Evolutionary conservation across 2,888 invertebrate species (phyloP).

Genomic region (Linnaemya tessellans): DNA sequence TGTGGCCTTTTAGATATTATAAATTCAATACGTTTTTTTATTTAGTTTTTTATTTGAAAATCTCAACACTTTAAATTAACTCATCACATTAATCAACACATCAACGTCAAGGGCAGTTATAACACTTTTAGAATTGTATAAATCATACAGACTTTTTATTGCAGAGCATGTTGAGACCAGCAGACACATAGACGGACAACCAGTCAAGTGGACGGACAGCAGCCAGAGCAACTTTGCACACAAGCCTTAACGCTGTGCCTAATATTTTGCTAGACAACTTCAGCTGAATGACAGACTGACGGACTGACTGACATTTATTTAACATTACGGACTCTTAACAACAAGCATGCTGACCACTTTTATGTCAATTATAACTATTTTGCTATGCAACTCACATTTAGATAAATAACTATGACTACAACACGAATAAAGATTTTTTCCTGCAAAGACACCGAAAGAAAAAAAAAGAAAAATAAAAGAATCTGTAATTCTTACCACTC

Average conservation of each 20-base stretch:
- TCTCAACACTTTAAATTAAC: slow-evolving; percentile 70
- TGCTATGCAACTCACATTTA: slow-evolving; percentile 64
- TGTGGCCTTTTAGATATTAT: slow-evolving; percentile 10
- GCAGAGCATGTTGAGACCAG: slow-evolving; percentile 9
- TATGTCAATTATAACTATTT: slow-evolving; percentile 69
- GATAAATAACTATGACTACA: slow-evolving; percentile 31
- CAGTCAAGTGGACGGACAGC: not conserved
- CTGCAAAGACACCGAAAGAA: not conserved
- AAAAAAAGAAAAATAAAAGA: not conserved
- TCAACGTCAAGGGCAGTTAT: slow-evolving; percentile 70
- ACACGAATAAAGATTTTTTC: slow-evolving; percentile 22
- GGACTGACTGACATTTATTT: slow-evolving; percentile 67
- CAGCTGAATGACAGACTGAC: slow-evolving; percentile 41
- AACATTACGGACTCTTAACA: slow-evolving; percentile 61
- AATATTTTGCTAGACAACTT: slow-evolving; percentile 46
- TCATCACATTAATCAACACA: slow-evolving; percentile 71
- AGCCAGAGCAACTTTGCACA: not conserved
- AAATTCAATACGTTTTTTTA: slow-evolving; percentile 11
- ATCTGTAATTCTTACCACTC: slow-evolving; percentile 14
- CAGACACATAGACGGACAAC: not conserved
- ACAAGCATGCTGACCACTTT: slow-evolving; percentile 66
- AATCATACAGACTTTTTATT: slow-evolving; percentile 44
- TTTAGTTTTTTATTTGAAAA: slow-evolving; percentile 36
- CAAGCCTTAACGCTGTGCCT: slow-evolving; percentile 21
- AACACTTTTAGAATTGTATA: slow-evolving; percentile 60